These are phyloP conservation scores for Latrodectus hesperus DNA, from an alignment of 2,888 invertebrate genomes.

Conservation along the genomic window DNA sequence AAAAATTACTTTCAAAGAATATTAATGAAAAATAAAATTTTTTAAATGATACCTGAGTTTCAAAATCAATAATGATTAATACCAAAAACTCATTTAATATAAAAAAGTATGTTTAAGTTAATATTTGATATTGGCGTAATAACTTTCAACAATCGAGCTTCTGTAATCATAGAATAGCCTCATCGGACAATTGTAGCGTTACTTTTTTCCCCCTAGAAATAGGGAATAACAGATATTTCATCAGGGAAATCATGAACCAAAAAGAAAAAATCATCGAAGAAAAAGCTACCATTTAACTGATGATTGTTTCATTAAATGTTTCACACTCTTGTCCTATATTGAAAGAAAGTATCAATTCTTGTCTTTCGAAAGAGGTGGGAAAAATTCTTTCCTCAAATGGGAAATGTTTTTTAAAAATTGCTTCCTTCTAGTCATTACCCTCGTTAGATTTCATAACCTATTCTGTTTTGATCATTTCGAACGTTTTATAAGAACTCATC, in stretches of 20 bases:
- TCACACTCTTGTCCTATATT: slow-evolving; percentile 40
- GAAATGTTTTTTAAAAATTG: neutral
- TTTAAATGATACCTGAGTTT: too few relatives aligned
- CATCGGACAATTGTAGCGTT: too few relatives aligned
- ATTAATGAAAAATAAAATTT: too few relatives aligned
- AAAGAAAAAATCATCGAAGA: neutral
- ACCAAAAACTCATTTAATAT: too few relatives aligned
- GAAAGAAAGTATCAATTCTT: slow-evolving; percentile 18
- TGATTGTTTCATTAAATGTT: slow-evolving; percentile 49
- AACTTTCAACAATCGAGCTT: too few relatives aligned
- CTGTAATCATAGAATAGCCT: too few relatives aligned
- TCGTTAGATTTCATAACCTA: neutral
- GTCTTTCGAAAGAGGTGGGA: slow-evolving; percentile 17
- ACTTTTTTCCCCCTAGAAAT: neutral
- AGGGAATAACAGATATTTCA: neutral
- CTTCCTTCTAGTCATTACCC: slow-evolving; percentile 40
- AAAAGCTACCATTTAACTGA: slow-evolving; percentile 28
- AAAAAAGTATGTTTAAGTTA: too few relatives aligned
- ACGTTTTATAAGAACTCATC: neutral
- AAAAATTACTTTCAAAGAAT: too few relatives aligned
- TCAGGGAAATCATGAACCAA: neutral
- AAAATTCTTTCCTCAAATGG: slow-evolving; percentile 33
- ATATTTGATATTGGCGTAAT: too few relatives aligned
- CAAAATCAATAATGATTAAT: too few relatives aligned
- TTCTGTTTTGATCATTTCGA: neutral